Base-by-base conservation (phyloP, 2,888 invertebrate genomes). In the Beris morrisii region DNA sequence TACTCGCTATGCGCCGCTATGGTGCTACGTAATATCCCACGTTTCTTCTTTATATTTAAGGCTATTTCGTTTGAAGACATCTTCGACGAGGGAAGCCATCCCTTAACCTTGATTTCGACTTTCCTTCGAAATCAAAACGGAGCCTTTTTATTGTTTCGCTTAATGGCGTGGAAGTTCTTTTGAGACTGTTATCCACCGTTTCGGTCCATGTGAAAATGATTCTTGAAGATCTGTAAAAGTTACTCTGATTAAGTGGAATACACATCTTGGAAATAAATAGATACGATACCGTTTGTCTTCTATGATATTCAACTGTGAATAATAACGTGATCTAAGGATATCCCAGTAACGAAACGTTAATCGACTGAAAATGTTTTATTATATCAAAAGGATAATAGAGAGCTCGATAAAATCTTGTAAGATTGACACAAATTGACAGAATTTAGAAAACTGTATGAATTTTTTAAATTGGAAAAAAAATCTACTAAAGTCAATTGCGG, bases 341-440 rank as follows among this genome's bases (percentile, higher is more conserved):
- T n/a, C 31, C 4, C 31, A 15, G 48, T 28, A 59, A 59, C 59
- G 31, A 44, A 59, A 48, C 22, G 61, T 50, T 59, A 61, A 61
- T 61, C 61, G 61, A 61, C 50, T 61, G 61, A 61, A 61, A 61
- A 61, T 61, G 61, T 61, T 61, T 61, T 61, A 61, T 61, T 61
- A 50, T 44, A 15, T 5, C 38, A 1, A 9, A 38, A 11, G 38
- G 61, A 61, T 61, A 61, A 61, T 61, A 43, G 50, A 61, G 50
- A 61, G 38, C 52, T 61, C 61, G 61, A 61, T 61, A 43, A 61
- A 61, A 61, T 61, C 50, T 61, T 13, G 32, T 50, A 50, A 61
- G 61, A 61, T 61, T 61, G 22, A 3, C 22, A 22, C 22, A 22
- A 22, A 22, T 22, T 22, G 22, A 22, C 22, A 1, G 22, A 22